Evolutionary conservation across 1,140 invertebrate species (phyloP).

Genomic region (Polypedilum vanderplanki): DNA sequence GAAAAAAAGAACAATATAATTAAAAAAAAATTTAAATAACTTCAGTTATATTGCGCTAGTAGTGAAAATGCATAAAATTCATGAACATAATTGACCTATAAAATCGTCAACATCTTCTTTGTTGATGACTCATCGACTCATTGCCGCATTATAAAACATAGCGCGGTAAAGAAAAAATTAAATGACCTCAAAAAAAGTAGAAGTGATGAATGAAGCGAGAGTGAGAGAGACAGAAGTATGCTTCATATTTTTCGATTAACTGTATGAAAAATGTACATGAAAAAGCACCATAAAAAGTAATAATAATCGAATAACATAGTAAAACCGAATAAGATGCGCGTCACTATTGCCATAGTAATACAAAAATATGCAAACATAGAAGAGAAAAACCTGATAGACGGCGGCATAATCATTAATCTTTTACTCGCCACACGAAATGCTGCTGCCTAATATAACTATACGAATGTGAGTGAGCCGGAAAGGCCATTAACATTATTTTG

Average conservation of each 20-base stretch:
- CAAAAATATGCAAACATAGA: neutral
- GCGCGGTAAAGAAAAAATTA: neutral
- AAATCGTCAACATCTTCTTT: neutral
- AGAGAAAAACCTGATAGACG: neutral
- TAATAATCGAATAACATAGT: neutral
- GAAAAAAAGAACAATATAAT: constrained; percentile 33
- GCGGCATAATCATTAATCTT: constrained; percentile 11
- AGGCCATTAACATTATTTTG: constrained; percentile 17
- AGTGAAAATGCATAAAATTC: constrained; percentile 28
- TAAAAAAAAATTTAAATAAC: no score
- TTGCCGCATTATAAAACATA: neutral
- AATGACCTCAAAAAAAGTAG: constrained; percentile 2
- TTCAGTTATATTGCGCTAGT: no score
- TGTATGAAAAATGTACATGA: no score
- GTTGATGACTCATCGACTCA: neutral
- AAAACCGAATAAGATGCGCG: neutral
- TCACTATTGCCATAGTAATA: constrained; percentile 13
- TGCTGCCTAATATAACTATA: no score
- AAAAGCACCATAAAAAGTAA: neutral
- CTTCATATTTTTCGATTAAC: no score
- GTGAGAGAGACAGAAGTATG: no score
- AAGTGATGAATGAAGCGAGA: neutral
- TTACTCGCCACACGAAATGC: neutral
- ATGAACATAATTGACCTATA: constrained; percentile 6
- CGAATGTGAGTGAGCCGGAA: neutral